Evolutionary conservation across 2,888 invertebrate species (phyloP).

Genomic region (Andrena fulva): DNA sequence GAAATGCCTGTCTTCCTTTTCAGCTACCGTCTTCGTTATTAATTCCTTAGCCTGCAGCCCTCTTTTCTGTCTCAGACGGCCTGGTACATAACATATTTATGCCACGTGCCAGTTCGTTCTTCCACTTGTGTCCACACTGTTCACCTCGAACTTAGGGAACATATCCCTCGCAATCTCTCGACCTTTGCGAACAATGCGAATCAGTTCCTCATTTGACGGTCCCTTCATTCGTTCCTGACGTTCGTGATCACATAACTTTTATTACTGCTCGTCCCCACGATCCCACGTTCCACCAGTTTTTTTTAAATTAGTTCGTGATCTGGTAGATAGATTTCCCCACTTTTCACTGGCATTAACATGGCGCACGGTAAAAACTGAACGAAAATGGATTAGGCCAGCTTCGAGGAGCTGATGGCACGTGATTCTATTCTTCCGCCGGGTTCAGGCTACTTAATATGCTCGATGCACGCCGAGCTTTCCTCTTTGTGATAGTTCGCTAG

Average conservation of each 20-base stretch:
- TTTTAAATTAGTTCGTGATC: not conserved
- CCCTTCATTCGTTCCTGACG: not conserved
- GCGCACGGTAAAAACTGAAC: not conserved
- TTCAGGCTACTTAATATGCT: constrained; percentile 35
- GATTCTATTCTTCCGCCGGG: constrained; percentile 11
- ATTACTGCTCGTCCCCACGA: not conserved
- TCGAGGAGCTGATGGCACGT: not conserved
- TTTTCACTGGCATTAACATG: not conserved
- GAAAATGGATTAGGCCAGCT: not conserved
- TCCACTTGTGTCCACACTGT: not conserved
- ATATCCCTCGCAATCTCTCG: not conserved
- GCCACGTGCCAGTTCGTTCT: constrained; percentile 11
- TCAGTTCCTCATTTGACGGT: not conserved
- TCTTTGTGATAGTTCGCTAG: not conserved
- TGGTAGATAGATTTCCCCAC: not conserved
- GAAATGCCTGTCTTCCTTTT: not conserved
- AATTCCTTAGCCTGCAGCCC: constrained; percentile 8
- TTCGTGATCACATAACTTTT: constrained; percentile 28
- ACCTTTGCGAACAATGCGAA: not conserved
- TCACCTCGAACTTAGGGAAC: not conserved
- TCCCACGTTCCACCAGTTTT: not conserved
- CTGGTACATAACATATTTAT: not conserved
- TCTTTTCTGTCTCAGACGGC: not conserved
- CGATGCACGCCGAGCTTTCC: constrained; percentile 21
- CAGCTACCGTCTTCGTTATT: constrained; percentile 17